phyloP scores from a whole-genome alignment of 2,888 invertebrate species.

The Ectemnius lituratus region DNA sequence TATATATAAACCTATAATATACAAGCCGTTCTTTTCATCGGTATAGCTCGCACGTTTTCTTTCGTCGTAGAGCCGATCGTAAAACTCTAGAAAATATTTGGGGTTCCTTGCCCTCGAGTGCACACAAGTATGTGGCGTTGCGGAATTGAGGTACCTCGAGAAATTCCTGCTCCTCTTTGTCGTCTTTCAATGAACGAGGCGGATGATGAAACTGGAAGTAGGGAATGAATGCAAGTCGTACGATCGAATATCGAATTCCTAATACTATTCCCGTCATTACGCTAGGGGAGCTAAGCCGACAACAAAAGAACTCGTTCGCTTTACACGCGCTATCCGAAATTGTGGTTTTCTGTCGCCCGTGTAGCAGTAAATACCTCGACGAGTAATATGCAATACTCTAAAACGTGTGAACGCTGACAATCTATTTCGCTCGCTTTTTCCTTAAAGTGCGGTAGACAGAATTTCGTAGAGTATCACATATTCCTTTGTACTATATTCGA shows the following conservation, averaged over 20 bases:
- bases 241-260: slow-evolving; percentile 16
- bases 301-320: slow-evolving; percentile 34
- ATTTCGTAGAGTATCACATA: slow-evolving; percentile 46
- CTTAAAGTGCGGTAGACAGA: slow-evolving; percentile 7
- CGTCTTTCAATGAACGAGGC: background rate
- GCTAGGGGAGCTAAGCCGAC: slow-evolving; percentile 42
- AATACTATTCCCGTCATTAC: slow-evolving; percentile 30
- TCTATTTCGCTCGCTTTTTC: background rate
- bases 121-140: background rate
- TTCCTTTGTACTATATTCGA: slow-evolving; percentile 54
- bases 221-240: slow-evolving; percentile 21
- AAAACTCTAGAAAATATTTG: slow-evolving; percentile 45
- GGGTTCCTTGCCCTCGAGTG: slow-evolving; percentile 10
- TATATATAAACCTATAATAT: slow-evolving; percentile 46
- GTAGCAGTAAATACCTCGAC: slow-evolving; percentile 37
- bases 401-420: slow-evolving; percentile 14
- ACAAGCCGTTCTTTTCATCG: slow-evolving; percentile 58
- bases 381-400: slow-evolving; percentile 50
- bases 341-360: slow-evolving; percentile 19
- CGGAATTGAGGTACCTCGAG: slow-evolving; percentile 6
- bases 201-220: background rate
- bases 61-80: slow-evolving; percentile 14
- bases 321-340: slow-evolving; percentile 22
- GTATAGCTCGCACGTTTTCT: slow-evolving; percentile 45
- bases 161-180: background rate